phyloP scores from a whole-genome alignment of 1,140 invertebrate genomes.

The Semibalanus balanoides region DNA sequence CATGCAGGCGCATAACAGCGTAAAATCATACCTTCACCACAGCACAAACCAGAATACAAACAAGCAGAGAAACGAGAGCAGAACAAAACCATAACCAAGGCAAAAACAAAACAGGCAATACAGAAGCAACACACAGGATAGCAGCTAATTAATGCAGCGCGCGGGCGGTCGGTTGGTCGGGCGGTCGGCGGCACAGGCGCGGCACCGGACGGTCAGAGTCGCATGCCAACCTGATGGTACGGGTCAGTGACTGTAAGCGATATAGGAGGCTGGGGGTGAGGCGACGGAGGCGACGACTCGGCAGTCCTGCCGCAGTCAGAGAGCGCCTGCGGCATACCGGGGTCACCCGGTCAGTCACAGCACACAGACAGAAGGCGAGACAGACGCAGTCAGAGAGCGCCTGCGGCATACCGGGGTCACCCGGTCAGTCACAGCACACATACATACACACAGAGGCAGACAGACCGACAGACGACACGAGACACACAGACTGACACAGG shows the following conservation, averaged over 20 bases:
- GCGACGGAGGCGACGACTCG: constrained; percentile 19
- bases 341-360: constrained; percentile 4
- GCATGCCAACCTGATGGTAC: background rate
- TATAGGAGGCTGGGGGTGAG: background rate
- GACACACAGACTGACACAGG: background rate
- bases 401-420: constrained; percentile 20
- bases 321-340: constrained; percentile 23
- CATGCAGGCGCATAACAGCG: too few species aligned
- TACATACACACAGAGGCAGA: background rate
- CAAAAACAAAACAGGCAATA: too few species aligned
- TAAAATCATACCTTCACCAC: too few species aligned
- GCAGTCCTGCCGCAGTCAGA: constrained; percentile 30
- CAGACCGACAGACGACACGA: background rate
- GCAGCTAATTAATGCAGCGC: too few species aligned
- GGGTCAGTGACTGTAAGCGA: background rate
- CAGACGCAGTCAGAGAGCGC: constrained; percentile 26
- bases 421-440: background rate
- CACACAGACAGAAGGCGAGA: background rate
- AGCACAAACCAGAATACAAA: too few species aligned
- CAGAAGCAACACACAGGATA: too few species aligned
- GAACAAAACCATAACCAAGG: too few species aligned
- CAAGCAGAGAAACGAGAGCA: too few species aligned
- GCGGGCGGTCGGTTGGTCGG: too few species aligned
- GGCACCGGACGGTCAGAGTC: too few species aligned
- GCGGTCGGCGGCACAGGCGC: too few species aligned